These are phyloP conservation scores for Phainopepla nitens DNA, from an alignment of 2,113 vertebrate species.

Conservation along the genomic window DNA sequence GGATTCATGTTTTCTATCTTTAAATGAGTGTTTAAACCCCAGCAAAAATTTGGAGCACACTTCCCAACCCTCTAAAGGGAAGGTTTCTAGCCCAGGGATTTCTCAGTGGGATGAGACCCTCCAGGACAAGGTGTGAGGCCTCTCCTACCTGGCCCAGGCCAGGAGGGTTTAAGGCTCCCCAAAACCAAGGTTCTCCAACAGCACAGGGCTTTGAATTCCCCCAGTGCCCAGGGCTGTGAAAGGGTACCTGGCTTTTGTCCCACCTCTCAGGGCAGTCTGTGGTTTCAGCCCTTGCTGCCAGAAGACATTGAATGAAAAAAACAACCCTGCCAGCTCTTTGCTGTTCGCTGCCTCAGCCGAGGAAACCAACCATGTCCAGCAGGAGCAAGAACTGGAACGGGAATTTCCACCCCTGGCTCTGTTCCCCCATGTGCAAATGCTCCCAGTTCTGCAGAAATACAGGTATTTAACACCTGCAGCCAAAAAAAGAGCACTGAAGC, in stretches of 20 bases:
- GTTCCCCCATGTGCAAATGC: fast-evolving
- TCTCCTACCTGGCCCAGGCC: neutral
- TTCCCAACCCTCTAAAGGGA: neutral
- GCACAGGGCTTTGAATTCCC: neutral
- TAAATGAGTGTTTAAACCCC: neutral
- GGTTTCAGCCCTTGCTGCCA: neutral
- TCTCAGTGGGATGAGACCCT: neutral
- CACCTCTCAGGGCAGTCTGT: neutral
- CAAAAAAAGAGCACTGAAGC: neutral
- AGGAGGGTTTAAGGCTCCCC: neutral
- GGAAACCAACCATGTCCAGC: neutral
- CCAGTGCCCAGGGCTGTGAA: neutral
- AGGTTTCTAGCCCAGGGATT: neutral
- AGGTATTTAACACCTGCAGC: neutral
- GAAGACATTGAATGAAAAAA: neutral
- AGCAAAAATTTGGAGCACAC: neutral
- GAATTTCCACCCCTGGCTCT: neutral
- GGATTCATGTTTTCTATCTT: neutral
- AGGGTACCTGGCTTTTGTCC: neutral
- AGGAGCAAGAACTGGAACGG: neutral
- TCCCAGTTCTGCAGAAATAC: neutral
- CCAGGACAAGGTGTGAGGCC: neutral
- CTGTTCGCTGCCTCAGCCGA: neutral
- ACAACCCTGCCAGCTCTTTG: neutral
- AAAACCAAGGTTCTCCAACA: no score